Conservation (phyloP, 2,797 vertebrate genomes). For the Arctocebus calabarensis region DNA sequence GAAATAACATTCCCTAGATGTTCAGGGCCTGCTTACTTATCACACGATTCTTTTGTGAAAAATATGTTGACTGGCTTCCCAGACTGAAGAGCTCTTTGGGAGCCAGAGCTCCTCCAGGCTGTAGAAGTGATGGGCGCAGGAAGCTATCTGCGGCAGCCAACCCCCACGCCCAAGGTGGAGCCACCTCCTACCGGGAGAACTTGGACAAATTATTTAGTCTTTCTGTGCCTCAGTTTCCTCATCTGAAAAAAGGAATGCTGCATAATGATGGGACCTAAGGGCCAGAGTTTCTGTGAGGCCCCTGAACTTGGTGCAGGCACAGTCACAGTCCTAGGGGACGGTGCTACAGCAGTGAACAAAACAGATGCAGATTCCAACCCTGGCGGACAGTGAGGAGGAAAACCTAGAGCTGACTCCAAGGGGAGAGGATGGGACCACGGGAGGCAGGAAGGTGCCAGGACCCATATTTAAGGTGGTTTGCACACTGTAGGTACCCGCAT, state of each 20-base stretch:
- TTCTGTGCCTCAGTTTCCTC: neutral
- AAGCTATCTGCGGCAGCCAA: neutral
- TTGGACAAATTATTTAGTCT: no score
- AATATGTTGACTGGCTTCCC: neutral
- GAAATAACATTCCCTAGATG: neutral
- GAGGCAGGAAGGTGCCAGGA: neutral
- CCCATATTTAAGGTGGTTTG: fast-evolving
- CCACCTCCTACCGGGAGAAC: neutral
- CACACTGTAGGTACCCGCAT: no score
- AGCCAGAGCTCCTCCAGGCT: neutral
- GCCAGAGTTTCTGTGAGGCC: neutral
- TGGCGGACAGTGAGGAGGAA: neutral
- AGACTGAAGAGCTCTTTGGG: fast-evolving
- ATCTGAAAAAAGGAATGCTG: neutral
- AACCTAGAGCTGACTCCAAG: fast-evolving
- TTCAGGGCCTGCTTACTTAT: neutral
- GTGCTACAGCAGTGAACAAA: neutral
- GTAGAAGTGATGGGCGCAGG: neutral
- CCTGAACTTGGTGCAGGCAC: neutral
- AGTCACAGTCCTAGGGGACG: neutral
- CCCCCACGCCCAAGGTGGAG: neutral
- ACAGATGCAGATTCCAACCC: neutral
- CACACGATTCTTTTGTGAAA: neutral
- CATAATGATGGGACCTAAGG: neutral
- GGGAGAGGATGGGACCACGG: neutral